These are phyloP conservation scores for Neomicropteryx cornuta DNA, from an alignment of 1,140 invertebrate genomes.

Conservation along the genomic window DNA sequence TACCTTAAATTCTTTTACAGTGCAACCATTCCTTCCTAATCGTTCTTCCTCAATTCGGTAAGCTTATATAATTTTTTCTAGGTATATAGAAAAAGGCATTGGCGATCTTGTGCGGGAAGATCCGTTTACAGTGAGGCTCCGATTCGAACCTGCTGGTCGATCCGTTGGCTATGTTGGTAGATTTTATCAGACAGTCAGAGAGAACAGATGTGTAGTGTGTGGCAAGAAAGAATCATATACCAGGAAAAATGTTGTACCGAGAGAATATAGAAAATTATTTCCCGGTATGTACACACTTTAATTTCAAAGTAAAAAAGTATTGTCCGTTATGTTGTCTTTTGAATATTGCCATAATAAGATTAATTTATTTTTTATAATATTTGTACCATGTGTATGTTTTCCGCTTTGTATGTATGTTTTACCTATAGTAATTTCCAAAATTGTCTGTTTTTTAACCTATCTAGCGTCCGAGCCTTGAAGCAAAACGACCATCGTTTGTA, in stretches of 20 bases:
- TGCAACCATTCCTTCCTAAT: no score
- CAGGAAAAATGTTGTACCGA: conserved; percentile 72
- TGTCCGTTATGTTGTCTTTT: neutral
- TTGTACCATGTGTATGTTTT: neutral
- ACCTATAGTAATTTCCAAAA: neutral
- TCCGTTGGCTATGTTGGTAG: conserved; percentile 55
- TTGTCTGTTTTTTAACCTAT: neutral
- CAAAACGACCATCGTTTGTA: no score
- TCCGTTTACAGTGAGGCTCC: conserved; percentile 63
- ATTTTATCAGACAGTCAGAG: conserved; percentile 64
- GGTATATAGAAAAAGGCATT: conserved; percentile 56
- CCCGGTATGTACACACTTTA: conserved; percentile 43
- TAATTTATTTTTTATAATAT: neutral
- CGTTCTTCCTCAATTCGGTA: no score
- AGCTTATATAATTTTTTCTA: no score
- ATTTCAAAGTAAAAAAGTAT: neutral
- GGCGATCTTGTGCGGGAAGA: conserved; percentile 46
- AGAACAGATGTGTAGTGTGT: conserved; percentile 80
- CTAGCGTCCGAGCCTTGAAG: no score
- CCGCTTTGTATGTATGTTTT: neutral
- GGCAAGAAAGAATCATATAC: conserved; percentile 58
- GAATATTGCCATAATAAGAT: neutral
- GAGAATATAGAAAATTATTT: conserved; percentile 76
- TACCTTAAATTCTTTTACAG: no score
- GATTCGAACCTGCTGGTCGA: conserved; percentile 72